Evolutionary conservation across 2,113 vertebrate genomes (phyloP).

Genomic region (Trichechus manatus): DNA sequence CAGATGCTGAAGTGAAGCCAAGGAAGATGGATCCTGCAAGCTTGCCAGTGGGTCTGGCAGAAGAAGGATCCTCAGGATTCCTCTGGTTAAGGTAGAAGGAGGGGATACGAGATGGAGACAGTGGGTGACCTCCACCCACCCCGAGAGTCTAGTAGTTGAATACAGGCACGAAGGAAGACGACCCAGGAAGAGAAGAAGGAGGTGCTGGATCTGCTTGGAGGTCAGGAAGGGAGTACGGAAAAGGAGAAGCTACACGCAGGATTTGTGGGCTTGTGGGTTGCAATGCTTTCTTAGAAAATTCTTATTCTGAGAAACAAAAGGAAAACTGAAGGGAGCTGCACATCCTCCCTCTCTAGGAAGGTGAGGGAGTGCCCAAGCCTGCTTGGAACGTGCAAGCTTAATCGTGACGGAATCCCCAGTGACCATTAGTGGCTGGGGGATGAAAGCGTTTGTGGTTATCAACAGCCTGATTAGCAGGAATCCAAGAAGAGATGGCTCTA

Average conservation of each 20-base stretch:
- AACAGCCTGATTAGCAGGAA: slow-evolving; percentile 26
- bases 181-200: neutral
- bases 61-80: neutral
- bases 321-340: neutral
- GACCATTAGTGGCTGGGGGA: neutral
- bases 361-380: neutral
- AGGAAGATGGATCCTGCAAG: neutral
- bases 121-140: no score
- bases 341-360: neutral
- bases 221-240: neutral
- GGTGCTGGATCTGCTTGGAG: neutral
- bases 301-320: neutral
- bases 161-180: neutral
- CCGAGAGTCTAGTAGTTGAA: neutral
- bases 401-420: neutral
- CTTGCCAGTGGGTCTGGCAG: neutral
- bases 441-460: neutral
- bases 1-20: neutral
- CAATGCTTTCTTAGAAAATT: neutral
- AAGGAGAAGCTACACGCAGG: neutral
- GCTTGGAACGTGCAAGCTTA: neutral
- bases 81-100: neutral
- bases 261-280: no score
- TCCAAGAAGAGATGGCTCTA: neutral
- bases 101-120: neutral